Percentiles rank a stretch among this genome's conserved stretches.
These are phyloP conservation scores for Pseudomyrmex dendroicus DNA, from an alignment of 1,140 invertebrate genomes.

Conservation along the genomic window DNA sequence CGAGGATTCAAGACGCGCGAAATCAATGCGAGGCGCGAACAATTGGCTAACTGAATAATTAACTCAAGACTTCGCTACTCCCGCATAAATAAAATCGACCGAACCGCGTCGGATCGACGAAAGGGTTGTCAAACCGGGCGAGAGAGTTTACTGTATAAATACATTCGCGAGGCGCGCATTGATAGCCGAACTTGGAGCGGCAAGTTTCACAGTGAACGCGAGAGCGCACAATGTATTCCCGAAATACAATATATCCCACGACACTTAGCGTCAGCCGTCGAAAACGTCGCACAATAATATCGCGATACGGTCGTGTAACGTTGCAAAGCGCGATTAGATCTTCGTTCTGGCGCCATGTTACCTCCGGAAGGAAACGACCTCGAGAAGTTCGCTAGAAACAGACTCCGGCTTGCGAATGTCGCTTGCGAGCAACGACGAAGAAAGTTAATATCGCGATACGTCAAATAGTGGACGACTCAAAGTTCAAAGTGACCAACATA, in stretches of 20 bases:
- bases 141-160: conserved; percentile 22
- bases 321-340: conserved; percentile 51
- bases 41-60: conserved; percentile 45
- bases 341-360: conserved; percentile 29
- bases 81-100: conserved; percentile 45
- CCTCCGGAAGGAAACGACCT: conserved; percentile 56
- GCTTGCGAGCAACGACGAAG: conserved; percentile 27
- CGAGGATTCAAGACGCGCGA: conserved; percentile 3
- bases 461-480: conserved; percentile 10
- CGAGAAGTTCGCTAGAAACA: conserved; percentile 54
- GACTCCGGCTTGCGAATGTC: conserved; percentile 31
- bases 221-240: conserved; percentile 46
- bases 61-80: conserved; percentile 37
- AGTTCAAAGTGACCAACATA: not conserved
- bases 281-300: conserved; percentile 55
- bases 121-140: conserved; percentile 34
- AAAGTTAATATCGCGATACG: conserved; percentile 45
- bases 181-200: conserved; percentile 53
- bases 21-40: conserved; percentile 46
- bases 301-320: conserved; percentile 49
- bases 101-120: conserved; percentile 36
- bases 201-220: conserved; percentile 41
- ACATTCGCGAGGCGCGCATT: conserved; percentile 39
- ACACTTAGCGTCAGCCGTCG: conserved; percentile 59
- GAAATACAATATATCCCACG: conserved; percentile 48